Percentiles rank a stretch among this genome's conserved stretches.
Conservation (phyloP, 2,797 vertebrate species). For the Ceyx erithaca region DNA sequence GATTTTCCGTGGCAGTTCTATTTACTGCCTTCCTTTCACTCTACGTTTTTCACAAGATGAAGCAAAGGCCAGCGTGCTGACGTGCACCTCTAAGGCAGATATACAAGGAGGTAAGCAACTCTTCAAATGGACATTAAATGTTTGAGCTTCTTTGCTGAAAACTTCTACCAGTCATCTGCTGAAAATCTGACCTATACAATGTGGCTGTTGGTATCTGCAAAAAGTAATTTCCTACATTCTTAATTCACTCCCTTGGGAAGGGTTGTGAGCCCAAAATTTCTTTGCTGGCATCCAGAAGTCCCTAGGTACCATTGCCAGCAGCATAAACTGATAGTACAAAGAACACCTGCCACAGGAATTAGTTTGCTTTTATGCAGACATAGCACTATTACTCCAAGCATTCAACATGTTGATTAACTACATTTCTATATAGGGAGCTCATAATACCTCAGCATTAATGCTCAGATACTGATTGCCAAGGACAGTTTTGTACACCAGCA, state of each 20-base stretch:
- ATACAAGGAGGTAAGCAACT: neutral
- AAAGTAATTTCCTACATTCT: neutral
- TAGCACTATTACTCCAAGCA: fast-evolving
- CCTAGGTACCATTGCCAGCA: neutral
- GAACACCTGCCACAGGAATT: neutral
- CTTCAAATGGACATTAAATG: neutral
- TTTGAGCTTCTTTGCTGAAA: neutral
- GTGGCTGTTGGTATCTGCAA: neutral
- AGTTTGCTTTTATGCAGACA: neutral
- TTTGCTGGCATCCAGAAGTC: neutral
- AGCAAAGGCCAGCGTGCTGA: neutral
- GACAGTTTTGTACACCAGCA: neutral
- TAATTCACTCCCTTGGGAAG: neutral
- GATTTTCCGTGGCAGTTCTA: neutral
- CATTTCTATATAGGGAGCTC: neutral
- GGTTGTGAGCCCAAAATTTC: neutral
- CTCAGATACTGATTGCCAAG: neutral
- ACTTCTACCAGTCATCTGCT: neutral
- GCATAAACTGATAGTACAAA: neutral
- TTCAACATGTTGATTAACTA: neutral
- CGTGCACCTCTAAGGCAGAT: neutral
- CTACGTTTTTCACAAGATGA: neutral
- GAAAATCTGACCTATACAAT: neutral
- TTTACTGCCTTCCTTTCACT: neutral
- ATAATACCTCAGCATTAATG: neutral